These are phyloP conservation scores for Eulimnadia texana DNA, from an alignment of 1,140 invertebrate genomes.

Conservation along the genomic window DNA sequence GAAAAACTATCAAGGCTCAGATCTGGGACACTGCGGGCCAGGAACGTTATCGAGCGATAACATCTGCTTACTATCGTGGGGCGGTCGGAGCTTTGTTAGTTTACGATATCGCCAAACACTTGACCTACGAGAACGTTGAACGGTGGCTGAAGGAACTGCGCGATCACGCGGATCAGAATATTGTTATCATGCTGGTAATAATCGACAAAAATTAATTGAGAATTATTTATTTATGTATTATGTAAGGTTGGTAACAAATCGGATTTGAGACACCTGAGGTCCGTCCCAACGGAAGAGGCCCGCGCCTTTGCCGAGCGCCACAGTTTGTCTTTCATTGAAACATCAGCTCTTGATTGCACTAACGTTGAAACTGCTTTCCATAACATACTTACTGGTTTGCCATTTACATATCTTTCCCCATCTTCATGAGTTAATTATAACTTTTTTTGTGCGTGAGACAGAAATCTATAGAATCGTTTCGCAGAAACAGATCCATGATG, in stretches of 20 bases:
- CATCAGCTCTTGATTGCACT: conserved; percentile 96
- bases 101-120: conserved; percentile 97
- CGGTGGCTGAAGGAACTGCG: conserved; percentile 89
- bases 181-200: conserved; percentile 85
- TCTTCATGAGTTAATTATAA: too few relatives aligned
- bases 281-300: conserved; percentile 97
- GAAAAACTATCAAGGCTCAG: conserved; percentile 95
- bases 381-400: conserved; percentile 93
- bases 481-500: conserved; percentile 40
- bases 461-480: conserved; percentile 48
- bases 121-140: conserved; percentile 99
- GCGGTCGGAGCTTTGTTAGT: conserved; percentile 90
- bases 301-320: conserved; percentile 94
- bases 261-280: conserved; percentile 92
- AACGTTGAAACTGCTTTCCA: conserved; percentile 99
- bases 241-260: conserved; percentile 81
- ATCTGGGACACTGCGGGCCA: conserved; percentile 99
- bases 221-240: not conserved
- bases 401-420: too few relatives aligned
- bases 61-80: conserved; percentile 92
- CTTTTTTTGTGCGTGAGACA: conserved; percentile 22
- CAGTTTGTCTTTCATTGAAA: conserved; percentile 97
- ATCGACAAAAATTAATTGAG: not conserved
- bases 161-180: conserved; percentile 93
- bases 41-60: conserved; percentile 96